Conservation (phyloP, 1,140 invertebrate species). For the Apis laboriosa region DNA sequence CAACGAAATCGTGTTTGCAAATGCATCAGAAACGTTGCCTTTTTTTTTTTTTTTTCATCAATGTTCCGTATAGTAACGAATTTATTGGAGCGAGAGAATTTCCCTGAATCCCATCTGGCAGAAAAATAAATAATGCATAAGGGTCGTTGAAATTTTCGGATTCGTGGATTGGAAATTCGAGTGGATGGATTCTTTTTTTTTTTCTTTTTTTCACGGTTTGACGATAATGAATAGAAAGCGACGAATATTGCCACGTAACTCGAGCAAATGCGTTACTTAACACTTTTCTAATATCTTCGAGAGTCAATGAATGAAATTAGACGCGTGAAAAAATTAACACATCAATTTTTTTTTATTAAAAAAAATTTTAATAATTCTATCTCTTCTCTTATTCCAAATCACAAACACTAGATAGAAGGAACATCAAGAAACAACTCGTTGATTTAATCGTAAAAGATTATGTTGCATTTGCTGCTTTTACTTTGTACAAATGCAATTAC, state of each 20-base stretch:
- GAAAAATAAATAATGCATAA: background rate
- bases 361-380: background rate
- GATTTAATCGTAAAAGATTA: conserved; percentile 13
- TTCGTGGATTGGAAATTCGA: background rate
- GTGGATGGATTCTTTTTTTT: background rate
- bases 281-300: background rate
- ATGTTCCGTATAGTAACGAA: background rate
- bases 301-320: background rate
- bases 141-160: background rate
- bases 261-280: background rate
- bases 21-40: background rate
- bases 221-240: conserved; percentile 8
- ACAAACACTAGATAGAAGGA: background rate
- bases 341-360: background rate
- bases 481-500: conserved; percentile 17
- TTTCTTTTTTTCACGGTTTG: background rate
- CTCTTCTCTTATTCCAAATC: background rate
- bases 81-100: background rate
- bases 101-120: background rate
- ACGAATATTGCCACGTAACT: background rate
- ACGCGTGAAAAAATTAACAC: background rate
- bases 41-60: no score
- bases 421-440: background rate
- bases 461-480: conserved; percentile 21
- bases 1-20: background rate